These are phyloP conservation scores for Verasper variegatus DNA, from an alignment of 2,113 vertebrate species.

Conservation along the genomic window DNA sequence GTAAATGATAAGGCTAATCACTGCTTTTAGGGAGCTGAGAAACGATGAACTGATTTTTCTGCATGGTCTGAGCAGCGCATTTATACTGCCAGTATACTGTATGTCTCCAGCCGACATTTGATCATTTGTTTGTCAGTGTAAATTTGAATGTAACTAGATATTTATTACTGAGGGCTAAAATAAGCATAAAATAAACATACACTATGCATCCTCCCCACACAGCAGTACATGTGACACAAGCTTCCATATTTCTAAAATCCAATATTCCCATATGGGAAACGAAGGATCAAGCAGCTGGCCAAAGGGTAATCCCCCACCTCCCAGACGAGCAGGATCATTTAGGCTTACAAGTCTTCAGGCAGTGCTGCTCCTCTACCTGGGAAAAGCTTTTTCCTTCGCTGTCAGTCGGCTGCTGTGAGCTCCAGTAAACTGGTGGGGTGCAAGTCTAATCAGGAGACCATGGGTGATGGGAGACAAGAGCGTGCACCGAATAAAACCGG, in stretches of 20 bases:
- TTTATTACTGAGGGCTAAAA: conserved; percentile 19
- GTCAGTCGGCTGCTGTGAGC: conserved; percentile 51
- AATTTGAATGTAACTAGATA: conserved; percentile 6
- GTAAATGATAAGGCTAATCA: conserved; percentile 28
- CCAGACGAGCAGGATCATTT: conserved; percentile 53
- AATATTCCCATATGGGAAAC: conserved; percentile 32
- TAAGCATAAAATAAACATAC: background rate
- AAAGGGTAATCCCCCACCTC: conserved; percentile 56
- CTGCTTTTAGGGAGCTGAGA: conserved; percentile 3
- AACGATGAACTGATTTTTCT: background rate
- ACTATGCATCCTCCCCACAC: conserved; percentile 10
- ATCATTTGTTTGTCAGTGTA: conserved; percentile 18
- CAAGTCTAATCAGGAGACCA: conserved; percentile 65
- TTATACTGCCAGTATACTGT: too few species aligned
- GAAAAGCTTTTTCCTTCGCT: conserved; percentile 60
- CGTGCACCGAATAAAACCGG: conserved; percentile 62
- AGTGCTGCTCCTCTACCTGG: conserved; percentile 47
- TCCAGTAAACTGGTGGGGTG: conserved; percentile 38
- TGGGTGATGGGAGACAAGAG: conserved; percentile 62
- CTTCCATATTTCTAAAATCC: conserved; percentile 37
- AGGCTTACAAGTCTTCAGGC: conserved; percentile 53
- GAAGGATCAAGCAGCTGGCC: conserved; percentile 37
- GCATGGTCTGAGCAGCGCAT: background rate
- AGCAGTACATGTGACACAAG: conserved; percentile 23
- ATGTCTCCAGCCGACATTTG: conserved; percentile 18